Base-by-base conservation (phyloP, 1,140 invertebrate species). In the Pristionchus pacificus region DNA sequence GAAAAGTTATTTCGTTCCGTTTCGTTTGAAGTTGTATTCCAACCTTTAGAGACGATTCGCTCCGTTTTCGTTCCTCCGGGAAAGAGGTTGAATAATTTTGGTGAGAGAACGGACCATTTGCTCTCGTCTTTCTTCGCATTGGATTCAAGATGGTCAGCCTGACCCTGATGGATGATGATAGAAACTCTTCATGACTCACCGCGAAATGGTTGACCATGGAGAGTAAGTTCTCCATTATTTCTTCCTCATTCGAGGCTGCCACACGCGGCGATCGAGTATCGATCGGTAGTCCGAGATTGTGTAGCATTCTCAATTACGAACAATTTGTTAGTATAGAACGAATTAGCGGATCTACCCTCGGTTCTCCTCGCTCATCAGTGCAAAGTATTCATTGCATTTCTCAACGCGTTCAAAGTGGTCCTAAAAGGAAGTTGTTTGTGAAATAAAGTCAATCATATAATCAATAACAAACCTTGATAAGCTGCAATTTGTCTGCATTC, bases 351-450 rank as follows among this genome's bases (percentile, higher is more conserved):
- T 24, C 24, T 3, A 60, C 60, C 60, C 28, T 24, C 15, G 14
- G 62, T 64, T 64, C 62, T 64, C 62, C 2, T 64, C 24, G 25
- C 31, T 31, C 62, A 64, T 25, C 2, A 64, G 62, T 19, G 15
- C 19, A 24, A 29, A 64, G 62, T 64, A 64, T 15, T 64, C 28
- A 10, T 64, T 64, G 62, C 27, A 29, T n/a, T 64, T 64, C 30
- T 64, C 6, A 6, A 31, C 29, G 25, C 31, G 27, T 31, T 2
- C 30, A 24, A 64, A 64, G 29, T 64, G 62, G 14, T 27, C 30
- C 30, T 64, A 19, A 24, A 64, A 29, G 24, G 19, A 6, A 10
- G n/a, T n/a, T n/a, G n/a, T n/a, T n/a, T n/a, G n/a, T n/a, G n/a
- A n/a, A n/a, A n/a, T n/a, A n/a, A n/a, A n/a, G n/a, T n/a, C n/a